These are phyloP conservation scores for Podocnemis expansa DNA, from an alignment of 2,113 vertebrate genomes.

Conservation along the genomic window DNA sequence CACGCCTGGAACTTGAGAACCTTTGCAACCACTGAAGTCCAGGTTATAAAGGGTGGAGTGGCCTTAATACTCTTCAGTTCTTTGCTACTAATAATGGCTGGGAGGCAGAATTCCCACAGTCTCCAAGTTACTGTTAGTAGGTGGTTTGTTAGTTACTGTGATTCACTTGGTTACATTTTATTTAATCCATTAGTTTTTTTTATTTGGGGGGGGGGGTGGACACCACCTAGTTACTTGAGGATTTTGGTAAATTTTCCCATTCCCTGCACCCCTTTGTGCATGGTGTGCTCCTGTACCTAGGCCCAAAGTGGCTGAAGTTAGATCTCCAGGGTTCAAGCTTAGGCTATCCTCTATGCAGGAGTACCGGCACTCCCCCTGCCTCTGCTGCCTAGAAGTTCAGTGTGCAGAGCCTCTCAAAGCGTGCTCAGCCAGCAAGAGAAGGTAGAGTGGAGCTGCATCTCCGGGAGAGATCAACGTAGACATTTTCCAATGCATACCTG, in stretches of 20 bases:
- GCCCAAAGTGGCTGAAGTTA: background rate
- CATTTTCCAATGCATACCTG: no score
- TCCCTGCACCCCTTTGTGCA: background rate
- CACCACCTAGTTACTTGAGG: background rate
- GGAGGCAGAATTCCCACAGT: background rate
- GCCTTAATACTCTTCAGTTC: background rate
- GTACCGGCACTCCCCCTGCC: background rate
- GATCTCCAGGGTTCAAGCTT: background rate
- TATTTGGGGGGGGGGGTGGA: no score
- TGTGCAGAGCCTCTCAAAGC: no score
- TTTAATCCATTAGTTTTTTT: background rate
- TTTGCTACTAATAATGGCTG: background rate
- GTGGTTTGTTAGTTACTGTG: background rate
- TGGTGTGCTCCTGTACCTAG: background rate
- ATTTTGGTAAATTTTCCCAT: background rate
- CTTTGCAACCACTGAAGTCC: background rate
- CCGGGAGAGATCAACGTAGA: no score
- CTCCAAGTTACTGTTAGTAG: background rate
- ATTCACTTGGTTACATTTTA: no score
- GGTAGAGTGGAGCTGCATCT: no score
- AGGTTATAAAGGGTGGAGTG: background rate
- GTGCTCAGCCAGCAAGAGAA: no score
- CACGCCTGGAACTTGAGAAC: background rate
- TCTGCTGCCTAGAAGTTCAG: no score
- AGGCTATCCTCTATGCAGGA: background rate